Percentiles rank a stretch among this genome's conserved stretches.
Evolutionary conservation across 2,888 invertebrate species (phyloP).

Genomic region (Tineola bisselliella): DNA sequence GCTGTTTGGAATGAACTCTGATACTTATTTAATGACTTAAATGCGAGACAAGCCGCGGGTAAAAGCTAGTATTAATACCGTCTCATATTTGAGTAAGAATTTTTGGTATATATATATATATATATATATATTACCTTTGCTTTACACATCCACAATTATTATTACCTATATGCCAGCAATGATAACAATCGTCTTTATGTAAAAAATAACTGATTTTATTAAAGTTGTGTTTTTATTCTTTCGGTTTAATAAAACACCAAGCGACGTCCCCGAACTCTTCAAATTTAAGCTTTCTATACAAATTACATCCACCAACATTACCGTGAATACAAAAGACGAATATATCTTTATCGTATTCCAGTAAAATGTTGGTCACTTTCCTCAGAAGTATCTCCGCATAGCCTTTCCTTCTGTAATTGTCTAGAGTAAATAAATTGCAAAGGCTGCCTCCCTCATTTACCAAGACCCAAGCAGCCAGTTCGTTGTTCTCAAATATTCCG

Average conservation of each 20-base stretch:
- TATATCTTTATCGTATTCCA: constrained; percentile 14
- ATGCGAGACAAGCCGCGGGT: no score
- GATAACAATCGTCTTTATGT: no score
- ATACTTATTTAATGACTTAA: no score
- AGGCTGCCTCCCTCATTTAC: constrained; percentile 23
- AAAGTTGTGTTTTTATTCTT: constrained; percentile 3
- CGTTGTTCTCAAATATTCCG: constrained; percentile 21
- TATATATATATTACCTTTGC: no score
- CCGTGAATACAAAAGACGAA: constrained; percentile 17
- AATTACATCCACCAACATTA: constrained; percentile 16
- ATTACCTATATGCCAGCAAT: no score
- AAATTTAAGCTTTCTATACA: constrained; percentile 19
- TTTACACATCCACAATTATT: no score
- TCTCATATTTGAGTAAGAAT: no score
- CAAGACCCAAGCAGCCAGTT: constrained; percentile 23
- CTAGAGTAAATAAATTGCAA: constrained; percentile 21
- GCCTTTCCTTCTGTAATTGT: constrained; percentile 21
- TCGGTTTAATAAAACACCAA: constrained; percentile 14
- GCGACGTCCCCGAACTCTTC: constrained; percentile 16
- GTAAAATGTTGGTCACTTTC: constrained; percentile 16
- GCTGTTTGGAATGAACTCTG: no score
- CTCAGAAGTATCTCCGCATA: constrained; percentile 19
- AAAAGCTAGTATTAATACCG: no score
- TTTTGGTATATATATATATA: no score
- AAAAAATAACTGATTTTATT: no score